Conservation (phyloP, 2,888 invertebrate genomes). For the Teleiodes luculella region DNA sequence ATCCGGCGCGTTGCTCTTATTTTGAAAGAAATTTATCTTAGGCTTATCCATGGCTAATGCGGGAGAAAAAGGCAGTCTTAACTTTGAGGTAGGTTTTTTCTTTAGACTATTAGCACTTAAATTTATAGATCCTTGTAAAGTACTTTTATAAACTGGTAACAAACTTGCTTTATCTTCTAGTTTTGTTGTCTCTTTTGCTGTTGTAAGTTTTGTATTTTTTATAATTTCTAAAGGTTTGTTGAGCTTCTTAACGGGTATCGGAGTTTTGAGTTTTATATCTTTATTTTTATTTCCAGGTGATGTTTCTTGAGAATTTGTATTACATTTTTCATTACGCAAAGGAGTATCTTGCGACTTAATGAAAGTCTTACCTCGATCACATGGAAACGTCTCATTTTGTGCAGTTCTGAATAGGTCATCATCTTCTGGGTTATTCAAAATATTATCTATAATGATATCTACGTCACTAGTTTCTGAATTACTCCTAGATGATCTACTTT, state of each 20-base stretch:
- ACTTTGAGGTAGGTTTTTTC: constrained; percentile 57
- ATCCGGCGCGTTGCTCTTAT: constrained; percentile 47
- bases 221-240: constrained; percentile 57
- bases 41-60: constrained; percentile 65
- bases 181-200: constrained; percentile 42
- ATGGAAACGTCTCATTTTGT: constrained; percentile 47
- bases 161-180: constrained; percentile 55
- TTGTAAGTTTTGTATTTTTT: constrained; percentile 39
- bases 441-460: constrained; percentile 62
- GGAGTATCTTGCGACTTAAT: constrained; percentile 45
- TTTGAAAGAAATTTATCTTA: constrained; percentile 67
- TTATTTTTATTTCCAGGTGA: constrained; percentile 50
- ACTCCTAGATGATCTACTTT: constrained; percentile 69
- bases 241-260: constrained; percentile 55
- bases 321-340: constrained; percentile 39
- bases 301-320: constrained; percentile 31
- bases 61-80: constrained; percentile 68
- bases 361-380: constrained; percentile 61
- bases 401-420: constrained; percentile 39
- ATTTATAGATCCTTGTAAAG: constrained; percentile 49
- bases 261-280: constrained; percentile 55
- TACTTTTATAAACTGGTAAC: constrained; percentile 61
- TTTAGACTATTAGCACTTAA: constrained; percentile 45
- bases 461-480: constrained; percentile 70
- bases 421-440: constrained; percentile 48